These are phyloP conservation scores for Grapholita molesta DNA, from an alignment of 1,140 invertebrate genomes.

Conservation along the genomic window DNA sequence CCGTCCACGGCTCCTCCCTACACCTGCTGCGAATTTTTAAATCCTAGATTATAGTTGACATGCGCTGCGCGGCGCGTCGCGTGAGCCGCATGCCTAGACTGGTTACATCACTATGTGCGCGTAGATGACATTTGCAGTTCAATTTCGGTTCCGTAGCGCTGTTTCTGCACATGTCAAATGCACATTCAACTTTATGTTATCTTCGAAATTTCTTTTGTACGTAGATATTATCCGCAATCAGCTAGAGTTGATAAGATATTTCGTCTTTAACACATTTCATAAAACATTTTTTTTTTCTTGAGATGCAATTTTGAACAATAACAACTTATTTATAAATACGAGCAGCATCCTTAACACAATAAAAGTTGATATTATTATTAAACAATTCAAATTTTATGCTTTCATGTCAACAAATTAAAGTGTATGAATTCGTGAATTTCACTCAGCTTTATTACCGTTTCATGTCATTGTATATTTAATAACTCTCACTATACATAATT, in stretches of 20 bases:
- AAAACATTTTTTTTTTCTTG: too few species aligned
- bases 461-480: background rate
- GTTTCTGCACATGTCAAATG: slow-evolving; percentile 17
- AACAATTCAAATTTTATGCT: slow-evolving; percentile 26
- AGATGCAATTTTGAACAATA: too few species aligned
- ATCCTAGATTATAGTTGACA: slow-evolving; percentile 75
- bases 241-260: too few species aligned
- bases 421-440: background rate
- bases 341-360: too few species aligned
- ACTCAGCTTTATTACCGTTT: background rate
- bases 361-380: slow-evolving; percentile 42
- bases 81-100: slow-evolving; percentile 51
- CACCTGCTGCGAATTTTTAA: slow-evolving; percentile 76
- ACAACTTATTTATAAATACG: too few species aligned
- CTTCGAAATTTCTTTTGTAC: background rate
- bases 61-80: slow-evolving; percentile 52
- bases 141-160: slow-evolving; percentile 5
- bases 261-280: too few species aligned
- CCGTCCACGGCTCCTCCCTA: slow-evolving; percentile 54
- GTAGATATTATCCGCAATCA: too few species aligned
- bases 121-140: slow-evolving; percentile 14
- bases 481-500: background rate
- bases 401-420: background rate
- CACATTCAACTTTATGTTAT: background rate
- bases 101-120: slow-evolving; percentile 56